Evolutionary conservation across 1,140 invertebrate genomes (phyloP), one percentile per base, ranked within the genome.

Genomic region (Drosophila sproati): DNA sequence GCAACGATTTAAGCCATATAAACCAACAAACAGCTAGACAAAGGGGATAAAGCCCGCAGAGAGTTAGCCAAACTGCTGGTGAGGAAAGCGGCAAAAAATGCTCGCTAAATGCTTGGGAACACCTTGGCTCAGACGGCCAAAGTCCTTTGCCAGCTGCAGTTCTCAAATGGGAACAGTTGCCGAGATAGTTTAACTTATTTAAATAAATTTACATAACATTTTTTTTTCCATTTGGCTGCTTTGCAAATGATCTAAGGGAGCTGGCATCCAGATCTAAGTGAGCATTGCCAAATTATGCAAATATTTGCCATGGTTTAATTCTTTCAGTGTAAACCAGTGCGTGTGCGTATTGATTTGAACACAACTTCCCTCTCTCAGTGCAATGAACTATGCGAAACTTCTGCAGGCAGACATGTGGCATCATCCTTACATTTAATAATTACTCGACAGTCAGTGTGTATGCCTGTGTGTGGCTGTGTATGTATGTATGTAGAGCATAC

Each of bases 271-370:
- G 77, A 88, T 88, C 70, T 70, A 80, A 83, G 85, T 77, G 77
- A 83, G 77, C 83, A 80, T 89, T 89, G 63, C 67, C 73, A 83
- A 88, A 88, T 88, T 89, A 88, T 88, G 83, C 77, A 88, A 88
- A 88, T 88, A 62, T 79, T 80, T 86, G 69, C 77, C 29, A 52
- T 31, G 28, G 67, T 45, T 37, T 70, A 61, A 63, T 41, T 73
- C 50, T 66, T 32, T 7, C 48, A 35, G 20, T 31, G 67, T 43
- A 79, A 76, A 79, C 79, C 82, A 57, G 55, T 88, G 82, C 82
- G 82, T 79, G 82, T 87, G 64, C 62, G 79, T 82, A 87, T 85
- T 80, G 82, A 71, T 79, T 74, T 64, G 39, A 85, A 43, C 48
- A 59, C 12, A 47, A 55, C 8, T 35, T 34, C 6, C n/a, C 29